Conservation (phyloP, 2,797 vertebrate species). For the Anguilla megastoma region DNA sequence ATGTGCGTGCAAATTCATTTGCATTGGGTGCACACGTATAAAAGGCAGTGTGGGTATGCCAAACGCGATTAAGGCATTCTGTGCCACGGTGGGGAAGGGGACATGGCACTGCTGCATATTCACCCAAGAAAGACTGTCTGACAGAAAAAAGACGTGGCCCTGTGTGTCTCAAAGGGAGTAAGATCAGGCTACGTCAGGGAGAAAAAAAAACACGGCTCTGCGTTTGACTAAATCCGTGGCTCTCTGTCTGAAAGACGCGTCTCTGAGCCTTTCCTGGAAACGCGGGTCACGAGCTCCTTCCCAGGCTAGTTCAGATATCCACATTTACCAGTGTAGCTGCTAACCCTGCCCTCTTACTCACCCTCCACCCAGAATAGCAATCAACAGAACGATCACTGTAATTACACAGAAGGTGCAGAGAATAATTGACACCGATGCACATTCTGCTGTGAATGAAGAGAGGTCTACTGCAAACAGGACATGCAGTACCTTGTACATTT, state of each 20-base stretch:
- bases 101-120: constrained; percentile 1
- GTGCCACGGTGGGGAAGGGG: constrained; percentile 2
- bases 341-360: neutral
- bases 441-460: too few relatives aligned
- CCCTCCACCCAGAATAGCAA: neutral
- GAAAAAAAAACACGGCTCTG: too few relatives aligned
- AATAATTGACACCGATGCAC: too few relatives aligned
- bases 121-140: neutral
- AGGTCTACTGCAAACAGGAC: neutral
- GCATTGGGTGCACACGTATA: constrained; percentile 11
- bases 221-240: too few relatives aligned
- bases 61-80: constrained; percentile 38
- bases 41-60: constrained; percentile 19
- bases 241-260: neutral
- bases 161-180: neutral
- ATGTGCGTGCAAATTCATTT: constrained; percentile 38
- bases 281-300: neutral
- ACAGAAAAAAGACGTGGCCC: neutral
- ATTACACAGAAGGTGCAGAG: too few relatives aligned
- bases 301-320: neutral
- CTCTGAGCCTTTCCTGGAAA: neutral
- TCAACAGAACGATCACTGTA: neutral
- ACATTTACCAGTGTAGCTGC: neutral
- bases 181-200: too few relatives aligned
- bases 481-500: too few relatives aligned